Percentiles rank a stretch among this genome's conserved stretches.
phyloP scores from a whole-genome alignment of 2,797 vertebrate species.

The Sebastes hubbsi region DNA sequence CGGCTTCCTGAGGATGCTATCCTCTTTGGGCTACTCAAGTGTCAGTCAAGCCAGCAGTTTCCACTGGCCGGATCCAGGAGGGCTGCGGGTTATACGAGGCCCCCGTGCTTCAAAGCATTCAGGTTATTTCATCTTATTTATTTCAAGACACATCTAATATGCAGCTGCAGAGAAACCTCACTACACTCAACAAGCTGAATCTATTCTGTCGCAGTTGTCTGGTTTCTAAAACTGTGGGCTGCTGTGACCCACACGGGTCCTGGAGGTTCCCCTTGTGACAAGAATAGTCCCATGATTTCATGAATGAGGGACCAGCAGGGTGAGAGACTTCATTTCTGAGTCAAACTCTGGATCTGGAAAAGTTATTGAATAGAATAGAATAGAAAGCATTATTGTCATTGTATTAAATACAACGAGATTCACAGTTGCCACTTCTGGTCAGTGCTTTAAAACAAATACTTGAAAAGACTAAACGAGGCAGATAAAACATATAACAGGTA shows the following conservation, averaged over 20 bases:
- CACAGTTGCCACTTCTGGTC: too few species aligned
- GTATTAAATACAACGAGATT: too few species aligned
- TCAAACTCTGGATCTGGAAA: background rate
- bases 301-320: constrained; percentile 69
- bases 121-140: constrained; percentile 42
- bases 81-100: constrained; percentile 28
- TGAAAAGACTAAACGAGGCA: too few species aligned
- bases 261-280: constrained; percentile 73
- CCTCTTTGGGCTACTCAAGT: constrained; percentile 71
- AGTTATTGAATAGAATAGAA: background rate
- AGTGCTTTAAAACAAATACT: too few species aligned
- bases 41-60: constrained; percentile 79
- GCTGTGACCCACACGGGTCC: constrained; percentile 39
- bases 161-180: background rate
- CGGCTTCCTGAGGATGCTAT: constrained; percentile 63
- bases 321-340: constrained; percentile 38
- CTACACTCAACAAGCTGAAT: constrained; percentile 6
- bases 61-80: constrained; percentile 59
- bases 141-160: constrained; percentile 40
- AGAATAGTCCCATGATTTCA: constrained; percentile 75
- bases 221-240: constrained; percentile 38
- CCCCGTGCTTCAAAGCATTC: constrained; percentile 24
- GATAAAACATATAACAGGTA: too few species aligned
- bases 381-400: too few species aligned
- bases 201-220: constrained; percentile 25